These are phyloP conservation scores for Acropora yongei DNA, from an alignment of 64 coral and sea anemone genomes.

Conservation along the genomic window DNA sequence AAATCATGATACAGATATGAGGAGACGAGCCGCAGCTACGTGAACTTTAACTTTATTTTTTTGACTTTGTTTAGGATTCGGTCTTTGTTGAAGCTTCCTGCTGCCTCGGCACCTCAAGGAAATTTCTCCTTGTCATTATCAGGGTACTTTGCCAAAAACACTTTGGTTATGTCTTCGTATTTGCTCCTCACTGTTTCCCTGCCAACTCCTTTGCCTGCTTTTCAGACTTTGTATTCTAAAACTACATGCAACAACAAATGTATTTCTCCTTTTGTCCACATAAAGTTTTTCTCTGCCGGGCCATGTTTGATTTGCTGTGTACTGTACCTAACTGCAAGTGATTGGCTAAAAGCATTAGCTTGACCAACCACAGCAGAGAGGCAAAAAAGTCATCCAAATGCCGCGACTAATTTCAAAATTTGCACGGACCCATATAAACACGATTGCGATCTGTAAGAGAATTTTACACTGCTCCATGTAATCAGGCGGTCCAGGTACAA, in stretches of 20 bases:
- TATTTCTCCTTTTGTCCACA: neutral
- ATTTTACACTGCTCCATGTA: too few relatives aligned
- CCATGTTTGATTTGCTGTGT: neutral
- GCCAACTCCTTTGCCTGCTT: neutral
- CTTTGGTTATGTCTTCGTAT: too few relatives aligned
- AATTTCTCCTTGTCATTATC: too few relatives aligned
- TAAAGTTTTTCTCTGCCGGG: constrained; percentile 4
- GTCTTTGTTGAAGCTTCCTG: too few relatives aligned
- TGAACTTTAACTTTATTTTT: neutral
- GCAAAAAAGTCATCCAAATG: constrained; percentile 16
- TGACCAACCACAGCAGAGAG: constrained; percentile 9
- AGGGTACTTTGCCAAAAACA: too few relatives aligned
- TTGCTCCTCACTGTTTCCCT: neutral
- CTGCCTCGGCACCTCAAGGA: too few relatives aligned
- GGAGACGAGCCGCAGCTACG: too few relatives aligned
- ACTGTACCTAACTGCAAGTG: neutral
- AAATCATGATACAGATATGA: too few relatives aligned
- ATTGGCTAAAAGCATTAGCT: neutral
- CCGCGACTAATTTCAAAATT: neutral
- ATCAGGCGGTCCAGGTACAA: too few relatives aligned
- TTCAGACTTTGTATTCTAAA: neutral
- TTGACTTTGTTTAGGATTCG: too few relatives aligned
- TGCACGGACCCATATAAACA: neutral
- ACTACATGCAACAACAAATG: neutral
- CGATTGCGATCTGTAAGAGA: too few relatives aligned